Evolutionary conservation across 1,140 invertebrate species (phyloP), one percentile per base, ranked within the genome.

Genomic region (Drosophila leontia): DNA sequence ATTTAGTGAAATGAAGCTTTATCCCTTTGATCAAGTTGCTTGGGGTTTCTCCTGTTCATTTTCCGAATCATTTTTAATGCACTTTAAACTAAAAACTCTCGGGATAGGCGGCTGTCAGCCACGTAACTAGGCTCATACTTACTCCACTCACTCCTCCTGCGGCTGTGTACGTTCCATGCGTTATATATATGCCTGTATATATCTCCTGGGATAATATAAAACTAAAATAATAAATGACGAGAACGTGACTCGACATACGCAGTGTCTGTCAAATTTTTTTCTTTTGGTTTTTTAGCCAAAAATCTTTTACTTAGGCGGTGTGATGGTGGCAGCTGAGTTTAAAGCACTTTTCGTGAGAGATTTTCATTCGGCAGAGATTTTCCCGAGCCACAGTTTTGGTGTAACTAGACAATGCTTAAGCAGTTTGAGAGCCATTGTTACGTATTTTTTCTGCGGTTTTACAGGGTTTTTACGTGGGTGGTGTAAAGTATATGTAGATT

Each of bases 201-300:
- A 75, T 78, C 60, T 51, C 45, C 69, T 56, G 72, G 63, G 64
- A 78, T 75, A 83, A 79, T 77, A 75, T 74, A 79, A 79, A 79
- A 79, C 80, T 79, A 62, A 82, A 82, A 80, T 83, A 83, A 82
- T 83, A 83, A 83, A 83, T 83, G 76, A 68, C 75, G 41, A 41
- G 48, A 75, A 83, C 81, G 80, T 83, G 80, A 83, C 80, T 79
- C 59, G 47, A 61, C 81, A 83, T 80, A 65, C 75, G 51, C 59
- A 59, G 59, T 65, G 70, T 80, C 74, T 79, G 53, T 59, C 64
- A 60, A 51, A 32, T 81, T 55, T 19, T 55, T 55, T 39, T 15
- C 63, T 59, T 51, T 44, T 1, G 3, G 15, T 34, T 48, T 51
- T 70, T 50, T 35, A 7, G 32, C 15, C 48, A 23, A 55, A 79